Conservation (phyloP, 2,888 invertebrate species). For the Agrilus cyanescens region DNA sequence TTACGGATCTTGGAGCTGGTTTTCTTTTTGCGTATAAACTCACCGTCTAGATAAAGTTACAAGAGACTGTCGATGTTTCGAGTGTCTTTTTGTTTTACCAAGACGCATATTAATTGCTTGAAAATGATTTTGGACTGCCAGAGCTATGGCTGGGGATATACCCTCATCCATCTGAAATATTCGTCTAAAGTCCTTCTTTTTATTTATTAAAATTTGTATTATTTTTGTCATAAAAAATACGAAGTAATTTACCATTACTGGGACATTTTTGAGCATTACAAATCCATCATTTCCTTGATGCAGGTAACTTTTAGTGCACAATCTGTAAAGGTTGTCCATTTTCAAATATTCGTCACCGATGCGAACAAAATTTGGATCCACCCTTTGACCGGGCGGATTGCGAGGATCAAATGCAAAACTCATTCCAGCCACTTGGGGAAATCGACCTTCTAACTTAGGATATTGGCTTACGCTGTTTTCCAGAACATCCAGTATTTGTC, state of each 20-base stretch:
- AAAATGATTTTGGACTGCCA: conserved; percentile 83
- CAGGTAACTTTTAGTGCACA: conserved; percentile 75
- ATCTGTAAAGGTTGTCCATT: conserved; percentile 55
- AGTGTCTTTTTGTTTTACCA: conserved; percentile 56
- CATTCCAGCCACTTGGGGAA: conserved; percentile 74
- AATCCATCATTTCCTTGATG: conserved; percentile 77
- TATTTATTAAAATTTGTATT: not conserved
- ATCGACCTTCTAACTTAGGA: conserved; percentile 78
- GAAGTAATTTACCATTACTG: conserved; percentile 52
- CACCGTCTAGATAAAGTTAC: conserved; percentile 69
- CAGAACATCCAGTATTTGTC: conserved; percentile 54
- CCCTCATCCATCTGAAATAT: conserved; percentile 63
- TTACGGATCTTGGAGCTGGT: no score
- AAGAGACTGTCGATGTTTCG: conserved; percentile 75
- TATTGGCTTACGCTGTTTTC: conserved; percentile 81
- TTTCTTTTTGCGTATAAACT: conserved; percentile 5
- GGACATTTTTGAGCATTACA: conserved; percentile 61
- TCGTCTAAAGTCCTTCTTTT: not conserved
- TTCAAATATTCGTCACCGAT: conserved; percentile 78
- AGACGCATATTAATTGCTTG: conserved; percentile 70
- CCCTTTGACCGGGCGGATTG: conserved; percentile 55
- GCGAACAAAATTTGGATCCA: conserved; percentile 59
- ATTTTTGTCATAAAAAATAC: not conserved
- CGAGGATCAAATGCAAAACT: conserved; percentile 65
- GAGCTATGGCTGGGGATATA: conserved; percentile 71